Evolutionary conservation across 2,797 vertebrate genomes (phyloP), one percentile per base, ranked within the genome.

Genomic region (Danio jaintianensis): DNA sequence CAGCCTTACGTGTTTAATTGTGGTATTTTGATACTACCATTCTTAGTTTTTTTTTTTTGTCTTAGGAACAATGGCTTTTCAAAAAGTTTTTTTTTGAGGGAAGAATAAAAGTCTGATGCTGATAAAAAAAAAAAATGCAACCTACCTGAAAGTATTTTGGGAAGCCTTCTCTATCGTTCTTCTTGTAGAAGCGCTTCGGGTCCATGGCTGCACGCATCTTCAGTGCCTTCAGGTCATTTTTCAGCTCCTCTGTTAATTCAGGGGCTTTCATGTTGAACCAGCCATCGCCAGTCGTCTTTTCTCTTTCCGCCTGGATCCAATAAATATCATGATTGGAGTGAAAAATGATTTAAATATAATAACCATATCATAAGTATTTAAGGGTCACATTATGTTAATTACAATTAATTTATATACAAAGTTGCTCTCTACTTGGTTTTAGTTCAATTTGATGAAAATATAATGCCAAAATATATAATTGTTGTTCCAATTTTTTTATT

Each of bases 191-290:
- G 52, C 94, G 95, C 88, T 99, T 99, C 4, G 96, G 93, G 84
- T 99, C 96, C 91, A 97, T 81, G 0, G 96, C 93, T 43, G 94
- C 93, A 86, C 97, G 96, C 97, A 99, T 98, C 90, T 96, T 95
- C 84, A 98, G 89, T 68, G 95, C 95, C 71, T 94, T 93, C 29
- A 99, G 94, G 84, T 99, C 97, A 53, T 95, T 96, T 88, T 94
- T 98, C 73, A 99, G 88, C 86, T 99, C 96, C 7, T 89, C 90
- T 0, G 96, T 94, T 84, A 99, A 50, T 91, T 99, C 97, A 0
- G 97, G 98, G 50, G 96, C 97, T 90, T 95, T 97, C 98, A 99
- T 99, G 75, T 97, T 95, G 91, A 96, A 99, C 98, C 98, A 99
- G 43, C 93, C 91, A 0, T 94, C 93, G 16, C 98, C 98, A 7